These are phyloP conservation scores for Synaphobranchus kaupii DNA, from an alignment of 2,797 vertebrate genomes.

Conservation along the genomic window DNA sequence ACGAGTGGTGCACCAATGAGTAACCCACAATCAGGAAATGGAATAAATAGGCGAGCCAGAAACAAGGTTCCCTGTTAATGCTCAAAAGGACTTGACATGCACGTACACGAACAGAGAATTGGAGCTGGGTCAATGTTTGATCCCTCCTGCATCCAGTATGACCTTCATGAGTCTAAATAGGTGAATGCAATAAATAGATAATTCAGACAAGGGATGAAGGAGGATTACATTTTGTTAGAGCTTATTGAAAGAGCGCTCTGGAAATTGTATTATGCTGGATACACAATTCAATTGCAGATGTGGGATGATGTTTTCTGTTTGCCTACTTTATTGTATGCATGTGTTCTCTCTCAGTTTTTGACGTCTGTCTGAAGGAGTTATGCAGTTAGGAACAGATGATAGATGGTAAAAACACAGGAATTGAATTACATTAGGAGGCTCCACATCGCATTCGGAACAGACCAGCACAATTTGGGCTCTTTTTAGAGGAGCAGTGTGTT, in stretches of 20 bases:
- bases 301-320: slow-evolving; percentile 62
- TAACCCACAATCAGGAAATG: slow-evolving; percentile 53
- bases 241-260: slow-evolving; percentile 72
- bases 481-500: neutral
- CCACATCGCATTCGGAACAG: neutral
- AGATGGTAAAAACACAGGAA: neutral
- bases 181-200: slow-evolving; percentile 53
- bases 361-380: neutral
- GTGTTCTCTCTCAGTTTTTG: neutral
- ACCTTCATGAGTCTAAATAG: slow-evolving; percentile 58
- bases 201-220: slow-evolving; percentile 60
- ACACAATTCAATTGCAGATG: slow-evolving; percentile 65
- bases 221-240: slow-evolving; percentile 62
- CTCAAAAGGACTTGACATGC: slow-evolving; percentile 14
- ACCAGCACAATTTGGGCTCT: neutral
- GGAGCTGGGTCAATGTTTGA: slow-evolving; percentile 40
- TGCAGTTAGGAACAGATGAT: neutral
- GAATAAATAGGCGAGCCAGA: slow-evolving; percentile 53
- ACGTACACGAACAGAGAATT: slow-evolving; percentile 36
- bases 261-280: slow-evolving; percentile 65
- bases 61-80: slow-evolving; percentile 35
- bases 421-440: neutral
- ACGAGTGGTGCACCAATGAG: slow-evolving; percentile 51
- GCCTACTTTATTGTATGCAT: slow-evolving; percentile 31
- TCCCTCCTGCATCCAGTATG: slow-evolving; percentile 56